phyloP scores from a whole-genome alignment of 2,113 vertebrate genomes.

The Cairina moschata region DNA sequence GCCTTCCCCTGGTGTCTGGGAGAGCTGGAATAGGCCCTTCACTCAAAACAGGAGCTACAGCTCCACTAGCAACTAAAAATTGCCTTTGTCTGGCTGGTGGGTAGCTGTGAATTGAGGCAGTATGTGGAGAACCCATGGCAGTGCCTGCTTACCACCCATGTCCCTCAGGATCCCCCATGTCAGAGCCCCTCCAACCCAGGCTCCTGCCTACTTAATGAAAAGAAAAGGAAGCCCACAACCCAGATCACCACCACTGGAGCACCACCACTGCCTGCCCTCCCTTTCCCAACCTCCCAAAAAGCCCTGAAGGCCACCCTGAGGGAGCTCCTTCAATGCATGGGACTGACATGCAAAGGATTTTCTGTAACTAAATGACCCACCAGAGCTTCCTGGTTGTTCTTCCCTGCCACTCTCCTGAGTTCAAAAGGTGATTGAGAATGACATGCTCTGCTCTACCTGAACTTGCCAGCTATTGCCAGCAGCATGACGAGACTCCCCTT shows the following conservation, averaged over 20 bases:
- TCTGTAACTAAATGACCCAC: background rate
- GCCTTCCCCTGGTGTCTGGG: background rate
- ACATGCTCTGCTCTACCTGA: slow-evolving; percentile 26
- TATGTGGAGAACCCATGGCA: background rate
- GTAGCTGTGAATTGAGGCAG: rapidly evolving
- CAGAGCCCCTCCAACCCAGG: background rate
- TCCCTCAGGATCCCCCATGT: background rate
- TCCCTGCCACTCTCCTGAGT: background rate
- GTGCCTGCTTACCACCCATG: background rate
- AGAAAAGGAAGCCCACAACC: background rate
- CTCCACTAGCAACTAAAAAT: background rate
- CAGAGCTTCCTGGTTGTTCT: background rate
- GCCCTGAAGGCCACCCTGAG: background rate
- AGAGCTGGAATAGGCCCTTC: background rate
- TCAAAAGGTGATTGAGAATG: slow-evolving; percentile 71
- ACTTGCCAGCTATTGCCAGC: slow-evolving; percentile 45
- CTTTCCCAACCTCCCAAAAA: background rate
- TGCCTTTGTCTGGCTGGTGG: background rate
- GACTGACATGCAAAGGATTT: background rate
- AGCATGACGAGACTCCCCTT: slow-evolving; percentile 34
- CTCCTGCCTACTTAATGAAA: background rate
- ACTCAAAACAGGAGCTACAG: background rate
- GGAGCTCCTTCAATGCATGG: rapidly evolving
- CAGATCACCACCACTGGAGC: background rate
- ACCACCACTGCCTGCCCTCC: background rate